Conservation (phyloP, 2,797 vertebrate species). For the Tachyglossus aculeatus region DNA sequence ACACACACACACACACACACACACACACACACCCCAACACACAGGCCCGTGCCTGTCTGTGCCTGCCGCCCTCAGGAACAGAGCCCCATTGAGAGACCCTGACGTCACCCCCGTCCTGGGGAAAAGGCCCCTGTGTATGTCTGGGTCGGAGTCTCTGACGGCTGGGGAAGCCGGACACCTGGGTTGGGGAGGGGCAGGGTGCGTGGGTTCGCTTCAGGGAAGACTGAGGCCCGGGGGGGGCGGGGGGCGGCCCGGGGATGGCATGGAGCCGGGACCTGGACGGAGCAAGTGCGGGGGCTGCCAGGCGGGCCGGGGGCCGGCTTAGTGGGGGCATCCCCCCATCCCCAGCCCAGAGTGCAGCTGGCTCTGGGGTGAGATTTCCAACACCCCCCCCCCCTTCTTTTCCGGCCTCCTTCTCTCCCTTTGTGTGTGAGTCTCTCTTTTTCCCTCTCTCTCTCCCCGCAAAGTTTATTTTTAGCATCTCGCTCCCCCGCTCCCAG, state of each 20-base stretch:
- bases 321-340: too few species aligned
- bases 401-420: conserved; percentile 34
- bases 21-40: conserved; percentile 38
- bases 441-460: conserved; percentile 57
- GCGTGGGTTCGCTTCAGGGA: too few species aligned
- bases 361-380: conserved; percentile 27
- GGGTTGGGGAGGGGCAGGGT: conserved; percentile 29
- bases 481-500: conserved; percentile 68
- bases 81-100: conserved; percentile 67
- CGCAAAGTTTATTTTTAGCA: conserved; percentile 77
- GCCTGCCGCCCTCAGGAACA: conserved; percentile 69
- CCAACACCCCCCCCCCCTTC: conserved; percentile 41
- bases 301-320: not conserved
- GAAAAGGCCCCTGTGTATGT: conserved; percentile 62
- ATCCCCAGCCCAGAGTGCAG: not conserved
- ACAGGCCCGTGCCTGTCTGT: conserved; percentile 75
- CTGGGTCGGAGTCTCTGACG: conserved; percentile 27
- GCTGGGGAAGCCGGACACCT: conserved; percentile 31
- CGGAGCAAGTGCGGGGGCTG: too few species aligned
- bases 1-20: conserved; percentile 51
- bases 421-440: conserved; percentile 67
- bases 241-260: not conserved
- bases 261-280: too few species aligned
- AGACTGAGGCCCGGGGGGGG: conserved; percentile 21
- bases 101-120: conserved; percentile 57